Conservation (phyloP, 1,140 invertebrate genomes). For the Cyrtorhinus lividipennis region DNA sequence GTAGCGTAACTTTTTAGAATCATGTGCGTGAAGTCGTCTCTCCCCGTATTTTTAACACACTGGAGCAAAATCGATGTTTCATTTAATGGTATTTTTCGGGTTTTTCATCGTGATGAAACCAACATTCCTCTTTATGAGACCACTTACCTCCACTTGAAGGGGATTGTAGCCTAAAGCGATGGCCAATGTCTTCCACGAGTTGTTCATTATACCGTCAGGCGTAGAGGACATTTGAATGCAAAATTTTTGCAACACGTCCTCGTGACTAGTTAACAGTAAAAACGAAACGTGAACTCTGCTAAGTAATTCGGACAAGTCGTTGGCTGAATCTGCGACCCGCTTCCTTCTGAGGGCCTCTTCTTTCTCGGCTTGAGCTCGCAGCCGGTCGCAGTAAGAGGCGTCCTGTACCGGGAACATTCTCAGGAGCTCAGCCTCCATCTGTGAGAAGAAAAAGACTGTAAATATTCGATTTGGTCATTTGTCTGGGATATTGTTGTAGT, state of each 20-base stretch:
- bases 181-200: constrained; percentile 11
- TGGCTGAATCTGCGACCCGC: not conserved
- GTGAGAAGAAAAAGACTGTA: too few relatives aligned
- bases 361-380: not conserved
- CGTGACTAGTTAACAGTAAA: not conserved
- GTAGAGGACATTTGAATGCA: constrained; percentile 14
- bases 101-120: too few relatives aligned
- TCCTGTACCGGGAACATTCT: too few relatives aligned
- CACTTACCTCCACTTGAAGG: constrained; percentile 13
- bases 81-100: too few relatives aligned
- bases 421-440: too few relatives aligned
- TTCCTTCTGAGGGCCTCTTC: not conserved
- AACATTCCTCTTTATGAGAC: too few relatives aligned
- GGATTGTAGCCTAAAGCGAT: not conserved
- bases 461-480: too few relatives aligned
- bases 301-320: not conserved
- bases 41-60: constrained; percentile 5
- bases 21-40: constrained; percentile 10
- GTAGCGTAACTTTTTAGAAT: constrained; percentile 6
- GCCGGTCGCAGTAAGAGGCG: not conserved
- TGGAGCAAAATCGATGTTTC: too few relatives aligned
- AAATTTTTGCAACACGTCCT: not conserved
- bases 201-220: not conserved
- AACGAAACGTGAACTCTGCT: constrained; percentile 9
- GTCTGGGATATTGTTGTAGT: too few relatives aligned